phyloP scores from a whole-genome alignment of 1,140 invertebrate genomes.

The Drosophila takahashii region DNA sequence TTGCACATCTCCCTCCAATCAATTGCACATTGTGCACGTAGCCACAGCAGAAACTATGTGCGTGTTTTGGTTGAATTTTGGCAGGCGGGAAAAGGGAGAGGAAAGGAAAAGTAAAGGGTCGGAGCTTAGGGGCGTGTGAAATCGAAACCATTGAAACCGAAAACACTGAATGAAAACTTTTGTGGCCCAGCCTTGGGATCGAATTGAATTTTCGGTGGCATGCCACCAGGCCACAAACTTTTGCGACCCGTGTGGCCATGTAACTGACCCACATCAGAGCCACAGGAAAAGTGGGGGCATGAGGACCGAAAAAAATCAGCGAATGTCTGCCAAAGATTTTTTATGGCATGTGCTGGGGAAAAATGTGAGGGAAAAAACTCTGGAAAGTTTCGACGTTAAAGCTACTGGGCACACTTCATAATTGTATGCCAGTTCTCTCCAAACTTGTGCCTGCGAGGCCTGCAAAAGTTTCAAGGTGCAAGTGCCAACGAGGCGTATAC shows the following conservation, averaged over 20 bases:
- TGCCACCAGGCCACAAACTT: constrained; percentile 44
- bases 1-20: constrained; percentile 34
- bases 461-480: constrained; percentile 66
- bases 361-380: constrained; percentile 11
- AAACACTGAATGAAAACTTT: constrained; percentile 75
- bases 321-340: constrained; percentile 61
- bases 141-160: constrained; percentile 78
- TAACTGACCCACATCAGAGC: constrained; percentile 73
- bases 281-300: neutral
- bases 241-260: constrained; percentile 57
- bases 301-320: constrained; percentile 2
- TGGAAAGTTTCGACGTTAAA: constrained; percentile 24
- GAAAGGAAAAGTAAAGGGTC: neutral
- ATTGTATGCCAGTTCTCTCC: constrained; percentile 59
- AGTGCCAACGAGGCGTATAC: constrained; percentile 65
- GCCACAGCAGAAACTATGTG: constrained; percentile 36
- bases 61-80: constrained; percentile 48
- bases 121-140: constrained; percentile 66
- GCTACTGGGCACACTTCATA: constrained; percentile 67
- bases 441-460: constrained; percentile 42
- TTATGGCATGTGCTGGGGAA: constrained; percentile 44
- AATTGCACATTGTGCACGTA: constrained; percentile 65
- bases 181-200: constrained; percentile 65
- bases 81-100: neutral
- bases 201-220: constrained; percentile 68